These are phyloP conservation scores for Melanotaenia trifasciata DNA, from an alignment of 2,797 vertebrate genomes.

Conservation along the genomic window DNA sequence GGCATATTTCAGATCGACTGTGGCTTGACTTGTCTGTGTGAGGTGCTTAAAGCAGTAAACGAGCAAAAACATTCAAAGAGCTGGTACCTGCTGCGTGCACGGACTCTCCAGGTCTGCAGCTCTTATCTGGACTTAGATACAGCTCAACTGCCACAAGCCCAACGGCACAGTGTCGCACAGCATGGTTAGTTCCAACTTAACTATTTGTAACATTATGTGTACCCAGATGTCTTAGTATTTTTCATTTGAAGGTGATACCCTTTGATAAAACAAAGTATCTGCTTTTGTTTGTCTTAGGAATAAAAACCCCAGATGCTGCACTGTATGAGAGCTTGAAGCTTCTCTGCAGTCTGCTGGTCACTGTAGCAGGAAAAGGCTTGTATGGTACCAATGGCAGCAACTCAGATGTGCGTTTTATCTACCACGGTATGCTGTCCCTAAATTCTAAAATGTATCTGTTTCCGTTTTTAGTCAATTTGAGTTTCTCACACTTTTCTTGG, in stretches of 20 bases:
- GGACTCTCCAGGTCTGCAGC: constrained; percentile 83
- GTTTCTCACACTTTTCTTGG: not conserved
- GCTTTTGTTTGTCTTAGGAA: constrained; percentile 74
- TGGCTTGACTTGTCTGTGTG: constrained; percentile 83
- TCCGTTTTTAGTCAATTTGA: not conserved
- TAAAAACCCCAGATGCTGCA: constrained; percentile 84
- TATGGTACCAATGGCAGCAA: constrained; percentile 70
- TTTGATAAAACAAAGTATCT: not conserved
- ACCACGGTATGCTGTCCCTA: constrained; percentile 81
- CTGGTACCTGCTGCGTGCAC: constrained; percentile 92
- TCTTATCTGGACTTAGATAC: constrained; percentile 86
- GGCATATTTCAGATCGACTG: constrained; percentile 76
- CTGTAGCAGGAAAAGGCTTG: constrained; percentile 86
- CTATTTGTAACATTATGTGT: not conserved
- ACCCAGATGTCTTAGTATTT: not conserved
- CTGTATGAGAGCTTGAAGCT: constrained; percentile 89
- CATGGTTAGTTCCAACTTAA: constrained; percentile 79
- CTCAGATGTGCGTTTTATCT: constrained; percentile 80
- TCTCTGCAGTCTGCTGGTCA: constrained; percentile 87
- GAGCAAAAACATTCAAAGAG: constrained; percentile 85
- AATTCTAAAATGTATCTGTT: not conserved
- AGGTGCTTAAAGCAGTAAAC: constrained; percentile 83
- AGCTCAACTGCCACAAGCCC: constrained; percentile 65
- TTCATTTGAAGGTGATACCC: not conserved
- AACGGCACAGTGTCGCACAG: constrained; percentile 77